Base-by-base conservation (phyloP, 2,113 vertebrate species). In the Sturnira hondurensis region DNA sequence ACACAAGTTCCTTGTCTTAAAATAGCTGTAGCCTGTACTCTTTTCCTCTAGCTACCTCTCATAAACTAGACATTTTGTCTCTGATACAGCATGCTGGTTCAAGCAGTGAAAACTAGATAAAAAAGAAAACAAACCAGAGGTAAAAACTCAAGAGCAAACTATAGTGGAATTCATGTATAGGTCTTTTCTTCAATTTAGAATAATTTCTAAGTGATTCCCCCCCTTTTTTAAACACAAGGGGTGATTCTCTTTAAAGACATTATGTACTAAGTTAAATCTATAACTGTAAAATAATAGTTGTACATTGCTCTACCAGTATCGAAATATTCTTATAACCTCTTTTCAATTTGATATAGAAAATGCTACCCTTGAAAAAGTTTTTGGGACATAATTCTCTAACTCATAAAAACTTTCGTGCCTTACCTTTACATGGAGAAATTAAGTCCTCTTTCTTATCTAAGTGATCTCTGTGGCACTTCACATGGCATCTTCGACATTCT, bases 381-480 rank as follows among this genome's bases (percentile, higher is more conserved):
- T 2, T 86, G 33, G 19, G 14, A 86, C 16, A 85, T 93, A 78
- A 70, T 85, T 88, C 31, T 86, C 65, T 71, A 87, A 67, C 86
- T 2, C 81, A 0, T 54, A 85, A 90, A 77, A 84, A 65, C 61
- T 54, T 28, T 38, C 10, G 68, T 20, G 24, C 38, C 92, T 97
- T 98, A 99, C 99, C 99, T 99, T 99, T 99, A 98, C 99, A 99
- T n/a, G 99, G 99, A 77, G 99, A 98, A 94, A 99, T 99, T 98
- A 99, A 98, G 20, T 99, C 99, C 97, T 99, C 99, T 97, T 99
- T 99, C 98, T 99, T 99, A 99, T 99, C 99, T 95, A 99, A 98
- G 97, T 99, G 99, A 98, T 99, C 99, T 98, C 99, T 99, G 98
- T 99, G 99, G 99, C 99, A 99, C 98, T 99, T 99, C 81, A 99